Evolutionary conservation across 2,797 vertebrate genomes (phyloP), one percentile per base, ranked within the genome.

Genomic region (Enteromius argenteus): DNA sequence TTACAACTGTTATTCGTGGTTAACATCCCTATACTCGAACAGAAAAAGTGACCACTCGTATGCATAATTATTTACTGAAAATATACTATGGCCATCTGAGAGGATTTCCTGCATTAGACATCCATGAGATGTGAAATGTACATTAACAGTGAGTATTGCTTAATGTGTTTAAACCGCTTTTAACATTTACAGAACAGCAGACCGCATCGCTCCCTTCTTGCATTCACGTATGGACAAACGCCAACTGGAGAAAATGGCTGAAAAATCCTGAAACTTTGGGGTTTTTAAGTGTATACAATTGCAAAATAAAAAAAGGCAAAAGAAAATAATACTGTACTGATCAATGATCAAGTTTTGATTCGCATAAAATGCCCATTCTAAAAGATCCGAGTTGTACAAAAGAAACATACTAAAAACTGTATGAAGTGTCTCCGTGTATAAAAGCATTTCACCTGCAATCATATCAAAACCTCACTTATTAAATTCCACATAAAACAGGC

Each of bases 81-180:
- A 77, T 77, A 78, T 30, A 71, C 66, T 39, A 37, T 62, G 30
- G 58, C 53, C 56, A 64, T 58, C 66, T 46, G 49, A 64, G 51
- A 80, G 84, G 58, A 72, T 62, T 76, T 64, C 67, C 74, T 74
- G 83, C 71, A 32, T 75, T 46, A 81, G 60, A 85, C 46, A 35
- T 81, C 44, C 68, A 62, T 49, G 62, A 72, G 56, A 80, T 58
- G 60, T 46, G 53, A 71, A 68, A 73, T 83, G 74, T 79, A 68
- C 84, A 86, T 87, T 81, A 87, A 84, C 82, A 80, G 58, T 58
- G 80, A 81, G 44, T 90, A 90, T 91, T 91, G 88, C 90, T 90
- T 87, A 81, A 62, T 51, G 83, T 79, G 68, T 85, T 46, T 74
- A 80, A 80, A 82, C 62, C 37, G 49, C 80, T 86, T 84, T 71